These are phyloP conservation scores for Seriola quinqueradiata DNA, from an alignment of 2,113 vertebrate genomes.

Conservation along the genomic window DNA sequence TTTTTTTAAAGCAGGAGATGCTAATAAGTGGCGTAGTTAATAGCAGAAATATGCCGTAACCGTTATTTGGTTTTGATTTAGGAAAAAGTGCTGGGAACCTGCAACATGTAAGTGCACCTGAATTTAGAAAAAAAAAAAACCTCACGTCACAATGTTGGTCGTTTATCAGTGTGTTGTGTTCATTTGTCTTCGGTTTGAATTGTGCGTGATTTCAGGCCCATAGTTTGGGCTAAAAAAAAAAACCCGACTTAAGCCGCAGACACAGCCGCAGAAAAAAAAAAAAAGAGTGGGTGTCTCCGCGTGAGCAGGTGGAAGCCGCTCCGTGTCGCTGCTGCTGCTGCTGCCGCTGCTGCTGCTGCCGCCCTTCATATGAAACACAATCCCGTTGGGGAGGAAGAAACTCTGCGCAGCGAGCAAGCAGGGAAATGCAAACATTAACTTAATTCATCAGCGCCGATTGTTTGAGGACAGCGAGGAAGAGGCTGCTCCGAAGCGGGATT, in stretches of 20 bases:
- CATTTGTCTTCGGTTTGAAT: neutral
- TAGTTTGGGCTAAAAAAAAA: neutral
- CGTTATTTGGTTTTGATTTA: conserved; percentile 8
- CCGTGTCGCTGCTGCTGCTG: conserved; percentile 77
- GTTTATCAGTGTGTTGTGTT: neutral
- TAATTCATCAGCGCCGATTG: conserved; percentile 44
- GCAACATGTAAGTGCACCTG: conserved; percentile 68
- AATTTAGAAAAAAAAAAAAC: neutral
- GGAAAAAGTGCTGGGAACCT: conserved; percentile 3
- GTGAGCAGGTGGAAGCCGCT: conserved; percentile 80
- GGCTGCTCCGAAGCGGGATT: conserved; percentile 13
- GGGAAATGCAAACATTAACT: conserved; percentile 62
- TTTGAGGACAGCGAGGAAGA: conserved; percentile 5
- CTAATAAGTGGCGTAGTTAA: neutral
- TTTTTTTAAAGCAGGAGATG: neutral
- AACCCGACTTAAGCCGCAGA: conserved; percentile 9
- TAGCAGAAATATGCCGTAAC: neutral
- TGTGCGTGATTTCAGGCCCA: neutral
- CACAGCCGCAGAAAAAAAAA: neutral
- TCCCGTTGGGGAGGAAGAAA: conserved; percentile 57
- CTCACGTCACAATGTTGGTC: accelerated
- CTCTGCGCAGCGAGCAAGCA: conserved; percentile 40
- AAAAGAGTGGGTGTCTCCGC: conserved; percentile 71
- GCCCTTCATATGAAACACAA: conserved; percentile 57
- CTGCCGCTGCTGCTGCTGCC: conserved; percentile 40